Evolutionary conservation across 2,113 vertebrate genomes (phyloP).

Genomic region (Chinchilla lanigera): DNA sequence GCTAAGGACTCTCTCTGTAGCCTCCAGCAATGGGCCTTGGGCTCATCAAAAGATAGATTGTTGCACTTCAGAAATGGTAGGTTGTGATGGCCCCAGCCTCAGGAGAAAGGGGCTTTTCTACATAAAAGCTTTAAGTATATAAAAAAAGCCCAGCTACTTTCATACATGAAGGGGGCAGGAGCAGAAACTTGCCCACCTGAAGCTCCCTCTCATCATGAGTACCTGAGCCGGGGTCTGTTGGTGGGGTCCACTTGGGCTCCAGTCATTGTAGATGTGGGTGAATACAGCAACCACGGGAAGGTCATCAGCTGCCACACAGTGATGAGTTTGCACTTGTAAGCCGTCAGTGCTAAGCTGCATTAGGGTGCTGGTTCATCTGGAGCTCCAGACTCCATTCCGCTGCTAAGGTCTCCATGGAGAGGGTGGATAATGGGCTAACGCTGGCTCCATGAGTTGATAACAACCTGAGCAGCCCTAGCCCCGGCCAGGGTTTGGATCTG

Average conservation of each 20-base stretch:
- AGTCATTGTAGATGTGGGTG: background rate
- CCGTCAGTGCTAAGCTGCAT: rapidly evolving
- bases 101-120: background rate
- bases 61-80: too few species aligned
- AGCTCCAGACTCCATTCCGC: background rate
- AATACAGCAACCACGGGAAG: rapidly evolving
- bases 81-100: background rate
- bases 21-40: too few species aligned
- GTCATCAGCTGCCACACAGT: rapidly evolving
- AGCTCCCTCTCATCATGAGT: background rate
- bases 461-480: background rate
- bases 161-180: background rate
- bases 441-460: too few species aligned
- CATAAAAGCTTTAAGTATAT: background rate
- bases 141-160: background rate
- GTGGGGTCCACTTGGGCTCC: background rate
- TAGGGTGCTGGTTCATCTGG: background rate
- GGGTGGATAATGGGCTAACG: rapidly evolving
- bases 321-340: background rate
- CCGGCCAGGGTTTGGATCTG: too few species aligned
- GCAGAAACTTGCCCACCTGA: background rate
- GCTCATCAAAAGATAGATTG: background rate
- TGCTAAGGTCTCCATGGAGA: background rate
- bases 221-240: background rate
- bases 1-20: background rate